phyloP scores from a whole-genome alignment of 2,888 invertebrate species.

The Arrhopalites spinosus region DNA sequence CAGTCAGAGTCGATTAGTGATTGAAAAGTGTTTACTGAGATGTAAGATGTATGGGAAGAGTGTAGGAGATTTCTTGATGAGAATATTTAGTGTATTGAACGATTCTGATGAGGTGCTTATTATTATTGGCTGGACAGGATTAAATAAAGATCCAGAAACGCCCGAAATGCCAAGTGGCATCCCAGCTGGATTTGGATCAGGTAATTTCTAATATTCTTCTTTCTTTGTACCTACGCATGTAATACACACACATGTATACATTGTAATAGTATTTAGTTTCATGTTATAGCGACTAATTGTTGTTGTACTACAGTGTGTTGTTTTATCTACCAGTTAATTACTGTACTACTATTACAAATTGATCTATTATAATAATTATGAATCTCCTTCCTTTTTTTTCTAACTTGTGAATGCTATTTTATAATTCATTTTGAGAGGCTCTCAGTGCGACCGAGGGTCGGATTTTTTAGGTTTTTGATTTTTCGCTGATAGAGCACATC shows the following conservation, averaged over 20 bases:
- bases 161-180: slow-evolving; percentile 47
- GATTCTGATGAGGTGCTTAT: slow-evolving; percentile 19
- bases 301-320: neutral
- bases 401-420: neutral
- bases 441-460: no score
- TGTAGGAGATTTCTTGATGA: slow-evolving; percentile 27
- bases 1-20: slow-evolving; percentile 7
- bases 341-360: neutral
- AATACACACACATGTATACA: neutral
- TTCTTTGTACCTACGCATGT: neutral
- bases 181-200: slow-evolving; percentile 48
- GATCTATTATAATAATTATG: neutral
- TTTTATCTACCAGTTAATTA: no score
- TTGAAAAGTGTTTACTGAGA: slow-evolving; percentile 20
- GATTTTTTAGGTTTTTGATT: no score
- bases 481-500: no score
- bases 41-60: slow-evolving; percentile 22
- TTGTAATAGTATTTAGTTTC: neutral
- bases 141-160: slow-evolving; percentile 47
- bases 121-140: slow-evolving; percentile 27
- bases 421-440: neutral
- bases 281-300: neutral
- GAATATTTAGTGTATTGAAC: slow-evolving; percentile 33
- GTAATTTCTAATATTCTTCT: slow-evolving; percentile 24
- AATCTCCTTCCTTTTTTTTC: neutral